Conservation (phyloP, 2,888 invertebrate species). For the Eupithecia subfuscata region DNA sequence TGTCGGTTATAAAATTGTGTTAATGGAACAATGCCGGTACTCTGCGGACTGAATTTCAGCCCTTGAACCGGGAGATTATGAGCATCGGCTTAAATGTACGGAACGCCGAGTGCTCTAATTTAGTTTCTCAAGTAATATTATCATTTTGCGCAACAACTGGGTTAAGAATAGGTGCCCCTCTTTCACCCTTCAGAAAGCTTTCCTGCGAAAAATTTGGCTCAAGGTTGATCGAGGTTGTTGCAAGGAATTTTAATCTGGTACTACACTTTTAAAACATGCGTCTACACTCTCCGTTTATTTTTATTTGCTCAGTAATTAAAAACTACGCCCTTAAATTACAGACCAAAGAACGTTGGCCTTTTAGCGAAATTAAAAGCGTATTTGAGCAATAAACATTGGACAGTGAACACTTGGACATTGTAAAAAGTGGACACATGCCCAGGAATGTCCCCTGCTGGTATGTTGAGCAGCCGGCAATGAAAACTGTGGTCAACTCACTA, state of each 20-base stretch:
- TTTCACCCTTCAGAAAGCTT: conserved; percentile 25
- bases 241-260: conserved; percentile 30
- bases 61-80: conserved; percentile 69
- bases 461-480: conserved; percentile 76
- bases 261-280: conserved; percentile 23
- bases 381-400: conserved; percentile 44
- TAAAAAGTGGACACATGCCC: conserved; percentile 44
- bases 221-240: conserved; percentile 9
- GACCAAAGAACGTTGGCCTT: conserved; percentile 38
- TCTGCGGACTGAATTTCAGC: conserved; percentile 69
- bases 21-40: conserved; percentile 77
- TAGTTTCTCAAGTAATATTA: conserved; percentile 54
- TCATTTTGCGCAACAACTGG: conserved; percentile 43
- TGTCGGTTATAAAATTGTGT: conserved; percentile 83
- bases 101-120: conserved; percentile 59
- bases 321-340: conserved; percentile 37
- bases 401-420: conserved; percentile 43
- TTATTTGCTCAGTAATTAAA: conserved; percentile 37
- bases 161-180: conserved; percentile 31
- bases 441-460: conserved; percentile 53
- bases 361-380: conserved; percentile 43
- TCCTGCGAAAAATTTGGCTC: conserved; percentile 8
- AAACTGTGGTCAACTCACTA: conserved; percentile 45
- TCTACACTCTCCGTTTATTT: conserved; percentile 29
- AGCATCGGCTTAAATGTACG: conserved; percentile 65